Evolutionary conservation across 1,140 invertebrate genomes (phyloP), one percentile per base, ranked within the genome.

Genomic region (Drosophila ercepeae): DNA sequence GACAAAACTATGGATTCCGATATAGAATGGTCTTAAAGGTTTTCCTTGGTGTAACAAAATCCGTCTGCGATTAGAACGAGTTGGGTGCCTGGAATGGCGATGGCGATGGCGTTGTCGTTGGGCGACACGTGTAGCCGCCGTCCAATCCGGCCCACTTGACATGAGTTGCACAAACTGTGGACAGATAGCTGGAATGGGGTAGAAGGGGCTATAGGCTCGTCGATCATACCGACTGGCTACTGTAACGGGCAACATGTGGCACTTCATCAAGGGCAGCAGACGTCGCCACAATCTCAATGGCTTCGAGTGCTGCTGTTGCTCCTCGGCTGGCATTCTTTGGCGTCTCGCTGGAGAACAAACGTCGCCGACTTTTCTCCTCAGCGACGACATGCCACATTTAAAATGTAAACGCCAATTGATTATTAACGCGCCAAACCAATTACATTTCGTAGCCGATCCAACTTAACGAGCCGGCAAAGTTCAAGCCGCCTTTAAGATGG

Each of bases 341-440:
- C 65, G 63, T 67, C 63, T 67, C 60, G 29, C 63, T 65, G 39
- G 29, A 67, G 60, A 67, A 69, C 65, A 69, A 69, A 69, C 64
- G 42, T 18, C 14, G 55, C 63, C 51, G 65, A 51, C 41, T 45
- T 41, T 49, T 21, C 57, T 21, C 32, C 13, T 11, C 41, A 34
- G 63, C 48, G 60, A 46, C 48, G 60, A 46, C 63, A 67, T 67
- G 63, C 63, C 61, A 67, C 63, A 67, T 67, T 67, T 67, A 67
- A 65, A 67, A 67, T 67, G 63, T 69, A 69, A 69, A 69, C 64
- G 64, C 64, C 65, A 69, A 69, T 69, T 69, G 65, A 69, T 69
- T 69, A 69, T 69, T 67, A 67, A 67, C 60, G 63, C 63, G 63
- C 63, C 63, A 67, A 67, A 67, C 63, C 63, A 67, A 67, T 67